These are phyloP conservation scores for Aspiorhynchus laticeps DNA, from an alignment of 2,113 vertebrate species.

Conservation along the genomic window DNA sequence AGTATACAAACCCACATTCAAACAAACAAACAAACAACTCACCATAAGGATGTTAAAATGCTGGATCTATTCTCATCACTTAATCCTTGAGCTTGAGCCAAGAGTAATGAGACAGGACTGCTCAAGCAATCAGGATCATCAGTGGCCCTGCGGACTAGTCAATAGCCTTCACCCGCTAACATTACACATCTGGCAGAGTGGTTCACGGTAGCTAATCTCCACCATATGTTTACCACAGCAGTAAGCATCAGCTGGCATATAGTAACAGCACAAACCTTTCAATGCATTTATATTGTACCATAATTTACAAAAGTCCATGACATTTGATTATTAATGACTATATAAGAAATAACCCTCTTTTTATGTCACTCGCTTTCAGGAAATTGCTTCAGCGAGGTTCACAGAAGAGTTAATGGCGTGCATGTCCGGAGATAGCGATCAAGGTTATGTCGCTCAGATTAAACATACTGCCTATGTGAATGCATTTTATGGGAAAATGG, in stretches of 20 bases:
- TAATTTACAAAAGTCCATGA: not conserved
- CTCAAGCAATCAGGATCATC: constrained; percentile 29
- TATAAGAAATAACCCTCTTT: constrained; percentile 16
- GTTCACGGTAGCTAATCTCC: constrained; percentile 57
- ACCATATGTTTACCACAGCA: constrained; percentile 54
- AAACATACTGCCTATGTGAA: not conserved
- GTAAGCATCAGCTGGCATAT: constrained; percentile 39
- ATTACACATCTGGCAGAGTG: constrained; percentile 53
- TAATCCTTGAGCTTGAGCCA: constrained; percentile 47
- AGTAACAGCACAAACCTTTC: not conserved
- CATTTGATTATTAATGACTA: constrained; percentile 16
- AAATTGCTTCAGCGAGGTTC: constrained; percentile 35
- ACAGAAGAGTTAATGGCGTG: constrained; percentile 33
- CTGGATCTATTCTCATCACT: constrained; percentile 31
- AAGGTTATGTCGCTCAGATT: constrained; percentile 11
- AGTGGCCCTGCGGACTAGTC: constrained; percentile 6
- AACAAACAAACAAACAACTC: constrained; percentile 7
- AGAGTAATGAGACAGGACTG: constrained; percentile 22
- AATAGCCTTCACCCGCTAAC: not conserved
- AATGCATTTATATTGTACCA: constrained; percentile 16
- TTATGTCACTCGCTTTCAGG: constrained; percentile 15
- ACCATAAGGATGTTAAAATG: constrained; percentile 16
- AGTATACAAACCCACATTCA: constrained; percentile 1
- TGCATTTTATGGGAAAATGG: not conserved
- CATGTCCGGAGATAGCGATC: constrained; percentile 4